Evolutionary conservation across 2,888 invertebrate species (phyloP), one percentile per base, ranked within the genome.

Genomic region (Tetragnatha montana): DNA sequence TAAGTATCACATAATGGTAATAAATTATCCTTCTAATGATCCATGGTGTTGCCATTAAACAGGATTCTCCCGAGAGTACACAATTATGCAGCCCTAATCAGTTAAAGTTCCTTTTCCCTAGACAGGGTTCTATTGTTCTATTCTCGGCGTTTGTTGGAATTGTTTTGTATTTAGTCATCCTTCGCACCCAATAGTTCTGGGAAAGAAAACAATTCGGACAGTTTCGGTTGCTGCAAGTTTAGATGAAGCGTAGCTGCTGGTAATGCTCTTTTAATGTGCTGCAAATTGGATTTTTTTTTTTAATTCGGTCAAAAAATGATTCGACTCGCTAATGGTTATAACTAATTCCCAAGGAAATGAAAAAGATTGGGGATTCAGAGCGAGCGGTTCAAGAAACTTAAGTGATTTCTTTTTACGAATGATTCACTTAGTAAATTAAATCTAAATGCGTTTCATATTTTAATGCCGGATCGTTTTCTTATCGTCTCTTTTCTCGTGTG

Each of bases 11-110:
- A 47, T 47, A 14, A 60, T 69, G 84, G 84, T 76, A 69, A 76
- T 84, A 75, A 84, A 84, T 84, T 75, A 76, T 60, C 47, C 14
- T n/a, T 68, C 76, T 84, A 84, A 84, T 84, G 76, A 76, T 50
- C 69, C 76, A 35, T 68, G 47, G 60, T 60, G 49, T 69, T 76
- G 47, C 82, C 84, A 76, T 84, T 84, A 84, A 84, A 70, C 76
- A 69, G 47, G 84, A 69, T 84, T 68, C 21, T 82, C 84, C 75
- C 84, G 21, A 35, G 69, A 69, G 76, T 14, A 71, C 71, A 3
- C 50, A 70, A 50, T 70, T 69, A 21, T 50, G 50, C 49, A 19
- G 21, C 19, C 60, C 60, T 71, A 81, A 81, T 81, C 70, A 71
- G 17, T 78, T 60, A 78, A 35, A 78, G 78, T 78, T 78, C 76